Conservation (phyloP, 1,140 invertebrate species). For the Geopemphigus sp. region DNA sequence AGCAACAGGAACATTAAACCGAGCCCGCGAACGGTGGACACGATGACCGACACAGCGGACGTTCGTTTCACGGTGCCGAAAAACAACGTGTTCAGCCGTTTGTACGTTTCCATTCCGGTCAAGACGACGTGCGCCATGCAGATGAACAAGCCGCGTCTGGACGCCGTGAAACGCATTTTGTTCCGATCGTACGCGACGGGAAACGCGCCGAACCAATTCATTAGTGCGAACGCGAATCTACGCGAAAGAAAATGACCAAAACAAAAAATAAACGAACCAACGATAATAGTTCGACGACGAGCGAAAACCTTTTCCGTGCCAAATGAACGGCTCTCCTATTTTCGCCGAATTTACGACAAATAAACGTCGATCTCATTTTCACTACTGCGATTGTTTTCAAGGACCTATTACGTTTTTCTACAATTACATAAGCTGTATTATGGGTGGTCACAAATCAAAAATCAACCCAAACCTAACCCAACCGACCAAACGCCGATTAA, state of each 20-base stretch:
- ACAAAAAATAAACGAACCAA: background rate
- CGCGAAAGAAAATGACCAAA: background rate
- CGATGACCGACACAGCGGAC: background rate
- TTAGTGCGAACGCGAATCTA: background rate
- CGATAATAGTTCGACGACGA: too few relatives aligned
- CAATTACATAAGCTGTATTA: too few relatives aligned
- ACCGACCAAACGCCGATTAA: too few relatives aligned
- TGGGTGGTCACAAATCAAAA: too few relatives aligned
- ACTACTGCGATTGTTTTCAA: too few relatives aligned
- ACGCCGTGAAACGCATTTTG: background rate
- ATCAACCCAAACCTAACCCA: too few relatives aligned
- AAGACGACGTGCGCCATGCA: background rate
- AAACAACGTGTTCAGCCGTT: background rate
- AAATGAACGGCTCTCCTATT: too few relatives aligned
- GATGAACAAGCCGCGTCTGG: background rate
- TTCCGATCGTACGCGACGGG: slow-evolving; percentile 1
- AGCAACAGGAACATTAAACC: background rate
- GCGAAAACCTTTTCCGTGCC: too few relatives aligned
- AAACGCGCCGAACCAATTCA: slow-evolving; percentile 23
- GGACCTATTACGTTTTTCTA: too few relatives aligned
- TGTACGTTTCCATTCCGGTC: background rate
- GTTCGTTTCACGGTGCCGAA: background rate
- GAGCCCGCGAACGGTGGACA: background rate
- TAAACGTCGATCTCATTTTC: too few relatives aligned
- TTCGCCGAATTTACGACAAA: too few relatives aligned